Percentiles rank a stretch among this genome's conserved stretches.
phyloP scores from a whole-genome alignment of 2,888 invertebrate species.

The Athetis lepigone region DNA sequence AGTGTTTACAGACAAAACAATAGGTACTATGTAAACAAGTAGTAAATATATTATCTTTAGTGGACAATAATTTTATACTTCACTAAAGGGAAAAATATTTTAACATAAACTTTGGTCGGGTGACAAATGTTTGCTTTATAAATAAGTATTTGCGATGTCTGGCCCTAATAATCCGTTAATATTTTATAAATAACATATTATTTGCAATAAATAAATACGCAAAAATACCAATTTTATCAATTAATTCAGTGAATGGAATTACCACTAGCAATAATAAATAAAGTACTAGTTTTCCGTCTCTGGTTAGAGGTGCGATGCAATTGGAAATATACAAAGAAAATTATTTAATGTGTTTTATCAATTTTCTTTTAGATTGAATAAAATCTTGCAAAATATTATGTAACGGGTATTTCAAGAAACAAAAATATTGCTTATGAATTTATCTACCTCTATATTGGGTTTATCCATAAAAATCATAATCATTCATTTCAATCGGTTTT shows the following conservation, averaged over 20 bases:
- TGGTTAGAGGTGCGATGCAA: neutral
- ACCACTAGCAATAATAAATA: conserved; percentile 19
- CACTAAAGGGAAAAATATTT: conserved; percentile 21
- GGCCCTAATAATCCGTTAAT: too few relatives aligned
- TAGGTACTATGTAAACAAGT: conserved; percentile 42
- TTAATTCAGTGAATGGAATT: conserved; percentile 28
- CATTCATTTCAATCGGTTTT: neutral
- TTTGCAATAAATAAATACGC: too few relatives aligned
- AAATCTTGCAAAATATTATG: neutral
- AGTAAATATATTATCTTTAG: conserved; percentile 29
- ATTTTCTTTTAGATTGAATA: neutral
- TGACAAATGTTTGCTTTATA: conserved; percentile 20
- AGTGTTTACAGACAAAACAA: conserved; percentile 40
- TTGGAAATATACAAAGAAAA: neutral
- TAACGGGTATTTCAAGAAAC: too few relatives aligned
- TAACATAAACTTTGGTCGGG: neutral
- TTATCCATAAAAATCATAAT: too few relatives aligned
- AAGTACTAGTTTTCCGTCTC: conserved; percentile 20
- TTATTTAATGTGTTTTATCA: conserved; percentile 3
- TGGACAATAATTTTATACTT: conserved; percentile 11
- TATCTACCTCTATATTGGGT: too few relatives aligned
- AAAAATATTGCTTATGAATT: too few relatives aligned
- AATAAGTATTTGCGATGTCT: neutral
- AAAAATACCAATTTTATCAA: neutral
- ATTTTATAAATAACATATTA: too few relatives aligned